A percentile compares a stretch with the other conserved stretches of the same genome.
These are phyloP conservation scores for Limenitis arthemis DNA, from an alignment of 2,888 invertebrate species.

Conservation along the genomic window DNA sequence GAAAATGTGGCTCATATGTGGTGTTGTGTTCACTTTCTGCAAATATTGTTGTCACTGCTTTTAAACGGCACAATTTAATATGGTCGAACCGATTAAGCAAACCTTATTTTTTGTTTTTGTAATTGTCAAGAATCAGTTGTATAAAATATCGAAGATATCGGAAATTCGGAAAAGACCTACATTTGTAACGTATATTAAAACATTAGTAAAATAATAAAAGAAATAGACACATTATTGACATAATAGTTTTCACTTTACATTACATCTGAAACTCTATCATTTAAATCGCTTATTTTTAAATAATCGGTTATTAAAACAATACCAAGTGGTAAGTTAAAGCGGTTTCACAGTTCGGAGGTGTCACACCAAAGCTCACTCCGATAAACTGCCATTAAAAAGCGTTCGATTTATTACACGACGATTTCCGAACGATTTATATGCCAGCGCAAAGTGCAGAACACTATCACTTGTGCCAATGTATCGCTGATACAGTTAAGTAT, in stretches of 20 bases:
- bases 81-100: too few relatives aligned
- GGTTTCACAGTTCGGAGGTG: not conserved
- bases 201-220: not conserved
- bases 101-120: too few relatives aligned
- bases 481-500: conserved; percentile 17
- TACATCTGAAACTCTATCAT: too few relatives aligned
- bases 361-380: conserved; percentile 64
- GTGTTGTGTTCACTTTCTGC: not conserved
- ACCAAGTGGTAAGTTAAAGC: too few relatives aligned
- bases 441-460: conserved; percentile 26
- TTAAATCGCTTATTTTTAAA: too few relatives aligned
- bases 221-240: not conserved
- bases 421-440: conserved; percentile 54
- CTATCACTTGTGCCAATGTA: conserved; percentile 24
- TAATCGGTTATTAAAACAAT: too few relatives aligned
- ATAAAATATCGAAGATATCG: too few relatives aligned
- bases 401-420: conserved; percentile 70
- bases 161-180: too few relatives aligned
- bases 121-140: too few relatives aligned
- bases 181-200: too few relatives aligned
- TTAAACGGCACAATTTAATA: too few relatives aligned
- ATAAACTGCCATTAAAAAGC: conserved; percentile 72
- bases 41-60: not conserved
- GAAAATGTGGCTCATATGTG: conserved; percentile 24
- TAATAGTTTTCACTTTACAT: too few relatives aligned